A percentile compares a stretch with the other conserved stretches of the same genome.
Evolutionary conservation across 2,888 invertebrate genomes (phyloP).

Genomic region (Lasiommata megera): DNA sequence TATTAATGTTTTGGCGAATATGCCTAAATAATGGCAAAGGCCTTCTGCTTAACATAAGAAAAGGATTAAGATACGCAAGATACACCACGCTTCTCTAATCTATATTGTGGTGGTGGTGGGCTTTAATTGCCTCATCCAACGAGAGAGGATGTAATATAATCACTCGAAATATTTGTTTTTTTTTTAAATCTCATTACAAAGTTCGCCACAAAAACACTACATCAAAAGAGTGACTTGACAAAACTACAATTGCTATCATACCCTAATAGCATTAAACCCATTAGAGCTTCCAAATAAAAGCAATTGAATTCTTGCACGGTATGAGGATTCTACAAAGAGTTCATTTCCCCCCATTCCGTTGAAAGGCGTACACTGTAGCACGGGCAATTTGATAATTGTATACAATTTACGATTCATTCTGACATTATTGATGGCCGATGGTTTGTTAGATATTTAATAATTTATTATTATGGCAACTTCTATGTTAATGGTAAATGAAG

Average conservation of each 20-base stretch:
- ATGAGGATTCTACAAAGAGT: constrained; percentile 13
- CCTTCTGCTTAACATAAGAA: no score
- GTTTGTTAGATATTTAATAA: background rate
- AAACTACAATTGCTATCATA: background rate
- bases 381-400: constrained; percentile 16
- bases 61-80: no score
- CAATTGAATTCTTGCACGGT: constrained; percentile 9
- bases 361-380: background rate
- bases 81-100: no score
- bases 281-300: background rate
- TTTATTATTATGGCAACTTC: background rate
- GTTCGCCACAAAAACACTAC: no score
- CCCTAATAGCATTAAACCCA: constrained; percentile 1
- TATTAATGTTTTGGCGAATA: no score
- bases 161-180: no score
- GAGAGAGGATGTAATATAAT: no score
- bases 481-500: background rate
- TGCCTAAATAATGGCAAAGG: no score
- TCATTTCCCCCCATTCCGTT: constrained; percentile 4
- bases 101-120: no score
- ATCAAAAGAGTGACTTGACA: constrained; percentile 5
- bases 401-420: constrained; percentile 14
- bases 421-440: background rate
- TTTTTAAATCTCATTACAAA: no score
- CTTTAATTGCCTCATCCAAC: no score